A percentile compares a stretch with the other conserved stretches of the same genome.
These are phyloP conservation scores for Sphaerolaimus hirsutus DNA, from an alignment of 2,888 invertebrate species.

Conservation along the genomic window DNA sequence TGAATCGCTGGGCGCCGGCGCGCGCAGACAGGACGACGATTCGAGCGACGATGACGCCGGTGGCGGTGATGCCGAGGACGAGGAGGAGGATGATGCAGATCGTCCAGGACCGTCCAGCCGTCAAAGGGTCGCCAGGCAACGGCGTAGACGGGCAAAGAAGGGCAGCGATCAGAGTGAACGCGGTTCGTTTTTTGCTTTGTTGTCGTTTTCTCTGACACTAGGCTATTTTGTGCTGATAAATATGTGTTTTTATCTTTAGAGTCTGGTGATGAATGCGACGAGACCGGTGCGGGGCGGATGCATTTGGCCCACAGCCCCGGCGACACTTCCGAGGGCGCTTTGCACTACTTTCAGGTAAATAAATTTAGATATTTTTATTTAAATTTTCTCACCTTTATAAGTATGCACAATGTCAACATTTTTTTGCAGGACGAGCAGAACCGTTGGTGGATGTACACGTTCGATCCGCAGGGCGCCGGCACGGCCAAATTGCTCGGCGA, in stretches of 20 bases:
- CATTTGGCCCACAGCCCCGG: slow-evolving; percentile 55
- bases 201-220: not conserved
- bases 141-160: no score
- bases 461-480: slow-evolving; percentile 46
- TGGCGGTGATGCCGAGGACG: not conserved
- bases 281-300: slow-evolving; percentile 16
- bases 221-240: not conserved
- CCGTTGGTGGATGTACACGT: slow-evolving; percentile 62
- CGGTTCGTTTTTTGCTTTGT: not conserved
- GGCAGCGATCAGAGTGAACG: no score
- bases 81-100: not conserved
- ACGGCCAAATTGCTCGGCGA: slow-evolving; percentile 19
- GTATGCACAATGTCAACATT: slow-evolving; percentile 33
- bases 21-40: not conserved
- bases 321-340: slow-evolving; percentile 55
- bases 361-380: not conserved
- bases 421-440: slow-evolving; percentile 23
- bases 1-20: not conserved
- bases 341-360: slow-evolving; percentile 50
- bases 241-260: not conserved
- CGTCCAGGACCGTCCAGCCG: not conserved
- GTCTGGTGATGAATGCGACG: not conserved
- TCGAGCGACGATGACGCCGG: not conserved
- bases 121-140: not conserved
- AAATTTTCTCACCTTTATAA: slow-evolving; percentile 32